Percentiles rank a stretch among this genome's conserved stretches.
Conservation (phyloP, 2,888 invertebrate species). For the Adineta ricciae region DNA sequence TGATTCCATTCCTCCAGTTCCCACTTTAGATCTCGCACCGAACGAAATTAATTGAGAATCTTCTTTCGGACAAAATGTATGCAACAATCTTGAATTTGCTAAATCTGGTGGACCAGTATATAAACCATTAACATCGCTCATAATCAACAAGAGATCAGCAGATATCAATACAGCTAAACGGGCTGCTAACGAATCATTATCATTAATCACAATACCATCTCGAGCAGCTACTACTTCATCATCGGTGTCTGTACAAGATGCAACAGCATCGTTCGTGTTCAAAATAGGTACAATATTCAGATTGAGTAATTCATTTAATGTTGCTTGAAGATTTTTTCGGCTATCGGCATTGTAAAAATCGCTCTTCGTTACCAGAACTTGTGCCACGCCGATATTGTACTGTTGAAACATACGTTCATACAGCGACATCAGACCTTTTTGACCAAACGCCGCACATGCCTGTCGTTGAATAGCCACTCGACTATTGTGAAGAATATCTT, state of each 20-base stretch:
- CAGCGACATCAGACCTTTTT: conserved; percentile 96
- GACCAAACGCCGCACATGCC: conserved; percentile 87
- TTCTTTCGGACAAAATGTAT: conserved; percentile 77
- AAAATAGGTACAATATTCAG: conserved; percentile 95
- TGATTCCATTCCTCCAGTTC: conserved; percentile 91
- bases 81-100: conserved; percentile 78
- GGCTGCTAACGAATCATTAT: conserved; percentile 93
- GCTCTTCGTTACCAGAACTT: conserved; percentile 90
- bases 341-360: conserved; percentile 96
- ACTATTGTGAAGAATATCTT: conserved; percentile 33
- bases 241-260: conserved; percentile 60
- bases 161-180: conserved; percentile 81
- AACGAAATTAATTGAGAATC: conserved; percentile 64
- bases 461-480: conserved; percentile 32
- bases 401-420: conserved; percentile 99
- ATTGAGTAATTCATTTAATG: conserved; percentile 81
- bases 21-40: conserved; percentile 81
- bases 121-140: conserved; percentile 97
- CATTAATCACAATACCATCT: conserved; percentile 67
- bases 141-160: conserved; percentile 84
- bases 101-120: conserved; percentile 89
- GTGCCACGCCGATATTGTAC: conserved; percentile 94
- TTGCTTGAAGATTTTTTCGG: conserved; percentile 77
- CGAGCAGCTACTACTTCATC: conserved; percentile 57
- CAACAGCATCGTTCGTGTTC: conserved; percentile 96